Evolutionary conservation across 2,888 invertebrate species (phyloP), one percentile per base, ranked within the genome.

Genomic region (Mactromeris polynyma): DNA sequence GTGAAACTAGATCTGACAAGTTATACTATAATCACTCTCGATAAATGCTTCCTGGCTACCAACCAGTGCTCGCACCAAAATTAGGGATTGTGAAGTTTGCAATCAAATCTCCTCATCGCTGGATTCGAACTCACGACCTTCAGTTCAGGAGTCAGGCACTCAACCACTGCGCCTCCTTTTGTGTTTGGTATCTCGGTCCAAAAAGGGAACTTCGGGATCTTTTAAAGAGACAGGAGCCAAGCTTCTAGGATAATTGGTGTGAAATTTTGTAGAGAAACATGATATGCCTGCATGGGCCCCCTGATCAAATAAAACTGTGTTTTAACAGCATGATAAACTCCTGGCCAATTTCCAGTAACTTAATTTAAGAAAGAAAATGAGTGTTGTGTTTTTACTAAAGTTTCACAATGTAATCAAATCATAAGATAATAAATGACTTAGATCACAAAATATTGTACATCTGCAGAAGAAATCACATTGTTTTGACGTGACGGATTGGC

Each of bases 331-430:
- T 73, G 73, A 73, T 73, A 73, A 73, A 73, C 73, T 73, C 36
- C 33, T 36, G 73, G 33, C 73, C 73, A 33, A 73, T 73, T 19
- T 73, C 73, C 73, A 36, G 73, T 73, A 73, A 73, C 73, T 73
- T 73, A 73, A 73, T 73, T 73, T 36, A 73, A 33, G 31, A 33
- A 14, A 36, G 33, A 36, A 73, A 73, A 73, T 73, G 73, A 73
- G 73, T 73, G 73, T 73, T 73, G 19, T 73, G 73, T 73, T 73
- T 73, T 73, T 73, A 73, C 73, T 73, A 73, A 31, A 69, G 40
- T 83, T 73, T 51, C 31, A 46, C 77, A 31, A 77, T 83, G 36
- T 77, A 83, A 83, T 83, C 83, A 77, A 83, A 83, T 77, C 64
- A 58, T 73, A 73, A 73, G 73, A 73, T 73, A 69, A 82, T 82